Evolutionary conservation across 2,113 vertebrate genomes (phyloP).

Genomic region (Macquaria australasica): DNA sequence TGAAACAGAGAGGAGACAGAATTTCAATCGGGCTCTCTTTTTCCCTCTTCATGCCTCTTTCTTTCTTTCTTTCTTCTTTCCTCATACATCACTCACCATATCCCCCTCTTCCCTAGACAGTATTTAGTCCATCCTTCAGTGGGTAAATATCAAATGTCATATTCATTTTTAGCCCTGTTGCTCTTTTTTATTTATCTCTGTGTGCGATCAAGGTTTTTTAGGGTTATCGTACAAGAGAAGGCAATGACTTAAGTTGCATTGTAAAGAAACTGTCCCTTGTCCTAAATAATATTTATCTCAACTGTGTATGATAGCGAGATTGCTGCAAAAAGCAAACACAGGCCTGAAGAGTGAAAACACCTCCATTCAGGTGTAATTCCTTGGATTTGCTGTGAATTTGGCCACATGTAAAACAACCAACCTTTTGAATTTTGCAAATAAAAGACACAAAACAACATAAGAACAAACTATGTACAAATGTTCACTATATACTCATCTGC

Average conservation of each 20-base stretch:
- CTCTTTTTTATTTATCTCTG: background rate
- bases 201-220: background rate
- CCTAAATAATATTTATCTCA: background rate
- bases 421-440: background rate
- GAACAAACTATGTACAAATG: background rate
- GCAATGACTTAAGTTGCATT: background rate
- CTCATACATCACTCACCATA: slow-evolving; percentile 6
- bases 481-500: background rate
- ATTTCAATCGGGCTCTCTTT: slow-evolving; percentile 45
- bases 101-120: background rate
- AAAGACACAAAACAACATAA: background rate
- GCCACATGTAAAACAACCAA: background rate
- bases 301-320: background rate
- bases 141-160: slow-evolving; percentile 22
- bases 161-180: background rate
- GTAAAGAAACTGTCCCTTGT: background rate
- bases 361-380: background rate
- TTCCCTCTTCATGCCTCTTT: slow-evolving; percentile 21
- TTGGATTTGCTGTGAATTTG: background rate
- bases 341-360: background rate
- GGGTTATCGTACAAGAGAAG: background rate
- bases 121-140: background rate
- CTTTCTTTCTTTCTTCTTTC: slow-evolving; percentile 17
- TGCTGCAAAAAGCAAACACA: background rate
- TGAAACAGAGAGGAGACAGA: slow-evolving; percentile 49